Percentiles rank a stretch among this genome's conserved stretches.
These are phyloP conservation scores for Phrynocephalus versicolor DNA, from an alignment of 2,113 vertebrate species.

Conservation along the genomic window DNA sequence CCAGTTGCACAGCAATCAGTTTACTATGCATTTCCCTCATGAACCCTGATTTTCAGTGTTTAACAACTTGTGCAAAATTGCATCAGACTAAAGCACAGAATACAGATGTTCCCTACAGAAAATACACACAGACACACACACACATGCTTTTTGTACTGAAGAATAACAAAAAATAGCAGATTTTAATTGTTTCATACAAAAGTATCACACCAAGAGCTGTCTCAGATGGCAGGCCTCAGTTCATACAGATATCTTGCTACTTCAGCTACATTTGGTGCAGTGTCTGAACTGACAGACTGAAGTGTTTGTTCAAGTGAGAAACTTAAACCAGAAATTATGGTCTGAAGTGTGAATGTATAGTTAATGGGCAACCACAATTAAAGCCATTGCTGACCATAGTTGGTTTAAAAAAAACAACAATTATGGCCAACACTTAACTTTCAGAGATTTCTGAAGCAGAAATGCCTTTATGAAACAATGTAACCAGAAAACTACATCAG, in stretches of 20 bases:
- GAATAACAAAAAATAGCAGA: conserved; percentile 46
- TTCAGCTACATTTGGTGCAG: neutral
- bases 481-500: neutral
- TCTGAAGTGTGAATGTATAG: neutral
- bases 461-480: neutral
- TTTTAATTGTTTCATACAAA: conserved; percentile 14
- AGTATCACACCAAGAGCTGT: too few relatives aligned
- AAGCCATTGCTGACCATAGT: neutral
- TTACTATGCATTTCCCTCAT: conserved; percentile 74
- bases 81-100: conserved; percentile 63
- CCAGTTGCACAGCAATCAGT: conserved; percentile 76
- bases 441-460: neutral
- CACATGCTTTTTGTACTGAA: conserved; percentile 62
- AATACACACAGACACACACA: neutral
- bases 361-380: neutral
- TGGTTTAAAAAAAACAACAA: neutral
- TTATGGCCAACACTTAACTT: neutral
- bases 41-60: conserved; percentile 77
- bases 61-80: conserved; percentile 72
- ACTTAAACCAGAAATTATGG: neutral
- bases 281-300: neutral
- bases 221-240: neutral
- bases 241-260: neutral
- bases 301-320: neutral
- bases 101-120: conserved; percentile 43